Conservation (phyloP, 2,888 invertebrate species). For the Eugnorisma glareosa region DNA sequence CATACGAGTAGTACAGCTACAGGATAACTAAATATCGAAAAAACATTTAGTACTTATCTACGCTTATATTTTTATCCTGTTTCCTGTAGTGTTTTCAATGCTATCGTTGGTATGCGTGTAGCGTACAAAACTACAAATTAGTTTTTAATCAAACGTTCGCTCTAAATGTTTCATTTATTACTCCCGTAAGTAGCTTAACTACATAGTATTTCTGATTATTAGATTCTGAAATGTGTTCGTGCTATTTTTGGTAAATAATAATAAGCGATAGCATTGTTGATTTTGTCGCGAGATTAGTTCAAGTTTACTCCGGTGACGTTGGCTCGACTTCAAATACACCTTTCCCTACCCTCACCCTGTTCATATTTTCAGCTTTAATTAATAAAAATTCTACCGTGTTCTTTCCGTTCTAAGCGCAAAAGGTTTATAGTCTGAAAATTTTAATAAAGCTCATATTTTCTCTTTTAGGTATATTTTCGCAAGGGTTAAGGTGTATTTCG, state of each 20-base stretch:
- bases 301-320: constrained; percentile 48
- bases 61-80: constrained; percentile 34
- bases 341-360: constrained; percentile 31
- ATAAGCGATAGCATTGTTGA: constrained; percentile 51
- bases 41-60: constrained; percentile 24
- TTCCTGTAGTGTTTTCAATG: constrained; percentile 40
- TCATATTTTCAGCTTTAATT: constrained; percentile 45
- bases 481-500: constrained; percentile 24
- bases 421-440: constrained; percentile 22
- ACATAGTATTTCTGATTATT: constrained; percentile 39
- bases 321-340: constrained; percentile 38
- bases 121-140: constrained; percentile 16
- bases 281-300: constrained; percentile 57
- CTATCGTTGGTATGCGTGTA: constrained; percentile 25
- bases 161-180: constrained; percentile 35
- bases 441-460: constrained; percentile 37
- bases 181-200: constrained; percentile 33
- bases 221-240: constrained; percentile 44
- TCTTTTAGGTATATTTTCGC: constrained; percentile 20
- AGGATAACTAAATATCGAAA: constrained; percentile 15
- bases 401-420: constrained; percentile 28
- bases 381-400: constrained; percentile 38
- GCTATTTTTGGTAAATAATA: constrained; percentile 46
- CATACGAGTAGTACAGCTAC: constrained; percentile 11
- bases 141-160: constrained; percentile 25